Base-by-base conservation (phyloP, 1,140 invertebrate species). In the Microplitis mediator region DNA sequence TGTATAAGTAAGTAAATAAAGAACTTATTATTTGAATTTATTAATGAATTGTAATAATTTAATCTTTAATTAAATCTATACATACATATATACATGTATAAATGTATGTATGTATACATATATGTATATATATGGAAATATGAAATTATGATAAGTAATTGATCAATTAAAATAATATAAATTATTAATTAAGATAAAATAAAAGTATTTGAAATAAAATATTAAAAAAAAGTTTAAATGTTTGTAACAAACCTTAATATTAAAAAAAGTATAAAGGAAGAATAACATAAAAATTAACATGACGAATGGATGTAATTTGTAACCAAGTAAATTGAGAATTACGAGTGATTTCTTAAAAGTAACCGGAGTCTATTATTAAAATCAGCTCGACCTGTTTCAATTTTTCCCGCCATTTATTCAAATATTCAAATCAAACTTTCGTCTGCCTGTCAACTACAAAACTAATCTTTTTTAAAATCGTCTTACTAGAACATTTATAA, bases 311-410 rank as follows among this genome's bases (percentile, higher is more conserved):
- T 56, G 14, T 35, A 45, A 31, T 54, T n/a, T 64, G 13, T 23
- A 39, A 11, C 35, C 36, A 64, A 54, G 31, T n/a, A 64, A 32
- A 58, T 72, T n/a, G n/a, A 60, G 35, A 23, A 72, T 58, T 62
- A 51, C 70, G 62, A 72, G 34, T 52, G 52, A 54, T n/a, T 23
- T 58, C 6, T 45, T 45, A 45, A 45, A 45, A 45, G 39, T 45
- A 45, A 50, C 8, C 63, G 5, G 16, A 65, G 56, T 72, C 70
- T 72, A 72, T 58, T 66, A 72, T 72, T 72, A 72, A 72, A 72
- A 54, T 54, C 31, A 67, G 65, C 65, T 60, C 14, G 35, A 64
- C 60, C 58, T 36, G 16, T 13, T 56, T 45, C 13, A 23, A 8
- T 16, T 35, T n/a, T 66, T 72, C 62, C 62, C 62, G 62, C 62